phyloP scores from a whole-genome alignment of 2,888 invertebrate genomes.

The Dryocosmus kuriphilus region DNA sequence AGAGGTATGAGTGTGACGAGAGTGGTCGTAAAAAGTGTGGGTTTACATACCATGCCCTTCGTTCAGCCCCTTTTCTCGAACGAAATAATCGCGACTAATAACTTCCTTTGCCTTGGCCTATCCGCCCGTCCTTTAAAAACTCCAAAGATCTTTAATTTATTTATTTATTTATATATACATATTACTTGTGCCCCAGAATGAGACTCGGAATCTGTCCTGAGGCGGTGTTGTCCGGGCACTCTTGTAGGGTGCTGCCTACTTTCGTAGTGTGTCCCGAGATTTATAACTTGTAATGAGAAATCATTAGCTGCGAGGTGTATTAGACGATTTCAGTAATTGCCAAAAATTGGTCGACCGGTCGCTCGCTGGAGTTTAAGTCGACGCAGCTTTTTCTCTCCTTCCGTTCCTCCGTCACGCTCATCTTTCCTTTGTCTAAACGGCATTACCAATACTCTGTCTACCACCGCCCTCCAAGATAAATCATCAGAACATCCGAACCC shows the following conservation, averaged over 20 bases:
- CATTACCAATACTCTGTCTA: conserved; percentile 42
- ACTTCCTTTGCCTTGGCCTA: neutral
- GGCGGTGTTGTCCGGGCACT: conserved; percentile 54
- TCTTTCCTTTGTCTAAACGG: conserved; percentile 7
- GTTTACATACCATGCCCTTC: conserved; percentile 36
- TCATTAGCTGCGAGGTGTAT: conserved; percentile 76
- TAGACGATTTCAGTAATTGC: conserved; percentile 77
- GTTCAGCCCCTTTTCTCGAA: conserved; percentile 47
- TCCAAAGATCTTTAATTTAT: conserved; percentile 57
- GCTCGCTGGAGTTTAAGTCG: conserved; percentile 50
- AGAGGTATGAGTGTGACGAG: conserved; percentile 43
- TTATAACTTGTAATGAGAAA: conserved; percentile 77
- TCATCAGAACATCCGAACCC: conserved; percentile 9
- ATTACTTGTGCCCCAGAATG: conserved; percentile 58
- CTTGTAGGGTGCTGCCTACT: conserved; percentile 51
- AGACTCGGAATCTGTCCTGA: conserved; percentile 61
- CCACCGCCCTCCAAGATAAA: conserved; percentile 10
- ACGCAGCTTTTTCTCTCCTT: conserved; percentile 37
- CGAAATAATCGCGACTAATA: conserved; percentile 37
- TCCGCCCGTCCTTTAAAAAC: neutral
- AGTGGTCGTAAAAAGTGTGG: conserved; percentile 46
- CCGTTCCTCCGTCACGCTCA: conserved; percentile 14
- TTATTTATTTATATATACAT: conserved; percentile 64
- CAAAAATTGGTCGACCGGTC: conserved; percentile 69
- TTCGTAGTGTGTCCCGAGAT: conserved; percentile 65